phyloP scores from a whole-genome alignment of 2,113 vertebrate species.

The Indicator maculatus region DNA sequence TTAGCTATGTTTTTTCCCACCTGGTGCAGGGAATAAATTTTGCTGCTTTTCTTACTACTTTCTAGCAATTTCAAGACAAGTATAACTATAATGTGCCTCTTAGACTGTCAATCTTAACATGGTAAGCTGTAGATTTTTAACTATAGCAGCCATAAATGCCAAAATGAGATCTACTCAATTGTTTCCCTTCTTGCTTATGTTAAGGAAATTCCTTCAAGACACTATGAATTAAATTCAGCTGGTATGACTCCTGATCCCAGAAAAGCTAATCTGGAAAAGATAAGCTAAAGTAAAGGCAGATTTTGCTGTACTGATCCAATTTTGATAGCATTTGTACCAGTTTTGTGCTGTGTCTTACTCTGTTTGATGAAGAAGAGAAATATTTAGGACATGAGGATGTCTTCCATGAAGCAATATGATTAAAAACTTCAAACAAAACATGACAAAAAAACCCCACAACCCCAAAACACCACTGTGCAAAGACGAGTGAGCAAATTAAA shows the following conservation, averaged over 20 bases:
- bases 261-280: background rate
- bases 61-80: background rate
- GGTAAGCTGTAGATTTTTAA: background rate
- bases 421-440: background rate
- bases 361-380: background rate
- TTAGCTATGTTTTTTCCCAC: background rate
- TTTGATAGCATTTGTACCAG: background rate
- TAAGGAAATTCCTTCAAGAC: background rate
- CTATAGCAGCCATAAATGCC: background rate
- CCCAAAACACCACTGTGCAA: background rate
- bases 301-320: background rate
- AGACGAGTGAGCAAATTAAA: background rate
- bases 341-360: background rate
- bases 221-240: background rate
- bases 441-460: background rate
- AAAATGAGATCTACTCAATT: background rate
- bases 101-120: background rate
- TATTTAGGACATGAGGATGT: background rate
- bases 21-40: background rate
- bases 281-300: background rate
- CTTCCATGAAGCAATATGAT: background rate
- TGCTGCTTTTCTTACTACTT: background rate
- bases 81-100: fast-evolving
- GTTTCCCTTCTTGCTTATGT: background rate
- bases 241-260: background rate